Conservation (phyloP, 37 sponge, comb jelly and placozoan species). For the Mnemiopsis leidyi region DNA sequence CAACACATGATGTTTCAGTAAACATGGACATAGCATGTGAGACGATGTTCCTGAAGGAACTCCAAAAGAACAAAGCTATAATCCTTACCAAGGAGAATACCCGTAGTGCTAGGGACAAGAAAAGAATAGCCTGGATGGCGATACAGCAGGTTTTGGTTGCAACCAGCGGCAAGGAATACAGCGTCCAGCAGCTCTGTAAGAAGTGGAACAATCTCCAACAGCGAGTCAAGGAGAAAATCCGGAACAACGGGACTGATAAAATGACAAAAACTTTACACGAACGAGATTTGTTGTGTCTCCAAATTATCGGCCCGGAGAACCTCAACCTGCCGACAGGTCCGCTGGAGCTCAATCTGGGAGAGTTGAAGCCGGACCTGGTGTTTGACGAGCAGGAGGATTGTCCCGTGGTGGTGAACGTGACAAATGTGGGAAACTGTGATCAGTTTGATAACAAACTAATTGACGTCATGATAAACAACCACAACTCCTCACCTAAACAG, state of each 20-base stretch:
- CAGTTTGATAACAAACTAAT: conserved; percentile 16
- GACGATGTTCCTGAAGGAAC: conserved; percentile 51
- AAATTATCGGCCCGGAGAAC: conserved; percentile 42
- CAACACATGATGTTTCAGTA: neutral
- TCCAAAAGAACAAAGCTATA: conserved; percentile 9
- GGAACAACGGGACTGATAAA: neutral
- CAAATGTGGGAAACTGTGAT: neutral
- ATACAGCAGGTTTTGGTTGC: neutral
- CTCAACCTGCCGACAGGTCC: neutral
- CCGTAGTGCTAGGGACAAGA: conserved; percentile 33
- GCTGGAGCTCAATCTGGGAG: neutral
- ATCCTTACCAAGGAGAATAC: conserved; percentile 57
- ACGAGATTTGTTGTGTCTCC: conserved; percentile 42
- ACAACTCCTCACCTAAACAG: conserved; percentile 26
- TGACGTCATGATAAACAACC: conserved; percentile 2
- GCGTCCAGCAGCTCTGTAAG: conserved; percentile 47
- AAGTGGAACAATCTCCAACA: conserved; percentile 60
- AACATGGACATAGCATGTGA: conserved; percentile 43
- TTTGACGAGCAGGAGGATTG: neutral
- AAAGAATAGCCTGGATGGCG: neutral
- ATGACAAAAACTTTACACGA: conserved; percentile 8
- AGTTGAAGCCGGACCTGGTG: neutral
- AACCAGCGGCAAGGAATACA: conserved; percentile 6
- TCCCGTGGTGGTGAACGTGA: conserved; percentile 20
- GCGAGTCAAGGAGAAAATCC: conserved; percentile 50